phyloP scores from a whole-genome alignment of 2,797 vertebrate genomes.

The Phrynocephalus forsythii region DNA sequence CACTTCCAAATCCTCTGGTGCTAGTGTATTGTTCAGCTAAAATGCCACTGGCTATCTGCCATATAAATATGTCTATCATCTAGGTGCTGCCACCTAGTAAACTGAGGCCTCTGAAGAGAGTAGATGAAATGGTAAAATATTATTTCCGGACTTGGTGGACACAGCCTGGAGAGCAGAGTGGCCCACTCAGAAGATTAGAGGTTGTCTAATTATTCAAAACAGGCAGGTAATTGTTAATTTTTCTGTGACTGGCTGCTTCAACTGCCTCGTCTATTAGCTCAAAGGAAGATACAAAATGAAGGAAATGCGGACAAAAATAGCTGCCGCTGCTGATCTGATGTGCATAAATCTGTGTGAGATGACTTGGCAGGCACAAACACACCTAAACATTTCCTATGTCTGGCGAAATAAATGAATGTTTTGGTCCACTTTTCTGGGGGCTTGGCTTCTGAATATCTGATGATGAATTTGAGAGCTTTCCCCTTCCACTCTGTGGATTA shows the following conservation, averaged over 20 bases:
- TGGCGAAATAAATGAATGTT: neutral
- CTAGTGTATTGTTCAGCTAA: no score
- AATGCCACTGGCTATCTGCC: neutral
- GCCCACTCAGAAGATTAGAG: neutral
- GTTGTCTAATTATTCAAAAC: neutral
- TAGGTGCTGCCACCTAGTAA: neutral
- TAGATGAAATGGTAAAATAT: neutral
- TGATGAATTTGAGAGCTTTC: conserved; percentile 21
- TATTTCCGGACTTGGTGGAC: neutral
- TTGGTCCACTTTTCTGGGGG: neutral
- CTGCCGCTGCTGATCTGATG: neutral
- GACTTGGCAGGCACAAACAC: neutral
- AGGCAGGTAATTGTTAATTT: neutral
- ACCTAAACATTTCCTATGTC: neutral
- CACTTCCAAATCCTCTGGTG: no score
- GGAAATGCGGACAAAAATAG: neutral
- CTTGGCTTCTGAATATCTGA: conserved; percentile 2
- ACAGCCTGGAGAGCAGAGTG: neutral
- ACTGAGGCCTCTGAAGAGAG: no score
- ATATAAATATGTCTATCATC: neutral
- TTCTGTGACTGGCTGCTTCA: neutral
- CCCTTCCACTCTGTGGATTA: neutral
- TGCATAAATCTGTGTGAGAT: neutral
- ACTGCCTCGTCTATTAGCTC: neutral
- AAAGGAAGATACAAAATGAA: neutral